Evolutionary conservation across 2,797 vertebrate species (phyloP).

Genomic region (Sylvilagus floridanus): DNA sequence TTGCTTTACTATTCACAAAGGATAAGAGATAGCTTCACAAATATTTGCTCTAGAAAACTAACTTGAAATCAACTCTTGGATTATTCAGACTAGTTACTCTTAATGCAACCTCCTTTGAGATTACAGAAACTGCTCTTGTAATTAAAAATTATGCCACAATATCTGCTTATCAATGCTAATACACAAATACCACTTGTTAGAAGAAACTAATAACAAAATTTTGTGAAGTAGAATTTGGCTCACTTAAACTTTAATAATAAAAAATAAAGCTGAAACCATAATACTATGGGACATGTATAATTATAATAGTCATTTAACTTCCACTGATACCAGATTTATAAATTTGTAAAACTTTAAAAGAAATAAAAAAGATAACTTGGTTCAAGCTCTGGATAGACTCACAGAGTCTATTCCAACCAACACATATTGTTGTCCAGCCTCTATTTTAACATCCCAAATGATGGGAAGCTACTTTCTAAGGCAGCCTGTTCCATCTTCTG

Average conservation of each 20-base stretch:
- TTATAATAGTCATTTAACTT: not conserved
- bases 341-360: constrained; percentile 56
- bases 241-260: constrained; percentile 38
- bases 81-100: not conserved
- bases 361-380: constrained; percentile 31
- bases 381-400: not conserved
- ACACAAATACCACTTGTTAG: not conserved
- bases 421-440: not conserved
- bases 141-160: not conserved
- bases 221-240: not conserved
- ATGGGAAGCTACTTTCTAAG: not conserved
- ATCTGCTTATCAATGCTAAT: not conserved
- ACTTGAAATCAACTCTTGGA: constrained; percentile 40
- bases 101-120: constrained; percentile 9
- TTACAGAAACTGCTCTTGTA: not conserved
- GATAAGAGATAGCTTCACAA: not conserved
- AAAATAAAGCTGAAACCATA: constrained; percentile 30
- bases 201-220: constrained; percentile 9
- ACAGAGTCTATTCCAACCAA: not conserved
- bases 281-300: not conserved
- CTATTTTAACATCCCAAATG: constrained; percentile 11
- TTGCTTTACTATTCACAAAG: constrained; percentile 45
- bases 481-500: not conserved
- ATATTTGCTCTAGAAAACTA: constrained; percentile 11
- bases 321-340: constrained; percentile 18